A percentile compares a stretch with the other conserved stretches of the same genome.
Evolutionary conservation across 2,888 invertebrate species (phyloP).

Genomic region (Idaea straminata): DNA sequence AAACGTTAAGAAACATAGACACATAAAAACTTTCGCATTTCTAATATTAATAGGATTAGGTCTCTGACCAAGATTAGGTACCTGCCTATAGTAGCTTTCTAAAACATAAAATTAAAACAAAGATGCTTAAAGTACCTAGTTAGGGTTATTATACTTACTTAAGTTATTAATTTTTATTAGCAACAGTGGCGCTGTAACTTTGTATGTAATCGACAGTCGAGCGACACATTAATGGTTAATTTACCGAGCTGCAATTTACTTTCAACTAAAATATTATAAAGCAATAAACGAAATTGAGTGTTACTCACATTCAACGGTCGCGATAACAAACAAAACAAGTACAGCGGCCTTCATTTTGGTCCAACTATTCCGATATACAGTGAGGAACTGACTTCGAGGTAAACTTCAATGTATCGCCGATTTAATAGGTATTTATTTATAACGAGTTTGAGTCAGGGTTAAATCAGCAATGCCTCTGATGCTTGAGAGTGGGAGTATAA

Average conservation of each 20-base stretch:
- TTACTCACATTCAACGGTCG: constrained; percentile 61
- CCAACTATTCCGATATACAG: constrained; percentile 10
- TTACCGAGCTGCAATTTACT: neutral
- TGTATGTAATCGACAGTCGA: neutral
- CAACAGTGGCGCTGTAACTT: neutral
- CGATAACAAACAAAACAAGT: constrained; percentile 51
- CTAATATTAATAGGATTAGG: neutral
- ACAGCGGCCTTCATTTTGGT: constrained; percentile 53
- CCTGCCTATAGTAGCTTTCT: neutral
- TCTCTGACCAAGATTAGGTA: neutral
- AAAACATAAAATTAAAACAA: neutral
- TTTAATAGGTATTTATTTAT: constrained; percentile 14
- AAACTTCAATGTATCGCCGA: constrained; percentile 22
- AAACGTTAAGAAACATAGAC: neutral
- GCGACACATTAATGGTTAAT: neutral
- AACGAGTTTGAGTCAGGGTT: constrained; percentile 43
- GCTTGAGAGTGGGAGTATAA: constrained; percentile 16
- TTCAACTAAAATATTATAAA: constrained; percentile 8
- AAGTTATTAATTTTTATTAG: neutral
- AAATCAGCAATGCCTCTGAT: constrained; percentile 26
- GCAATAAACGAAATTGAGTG: constrained; percentile 11
- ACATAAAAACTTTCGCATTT: neutral
- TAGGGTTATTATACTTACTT: too few species aligned
- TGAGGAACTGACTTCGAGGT: constrained; percentile 19
- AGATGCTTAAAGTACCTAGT: neutral